These are phyloP conservation scores for Conopomorpha cramerella DNA, from an alignment of 1,140 invertebrate genomes.

Conservation along the genomic window DNA sequence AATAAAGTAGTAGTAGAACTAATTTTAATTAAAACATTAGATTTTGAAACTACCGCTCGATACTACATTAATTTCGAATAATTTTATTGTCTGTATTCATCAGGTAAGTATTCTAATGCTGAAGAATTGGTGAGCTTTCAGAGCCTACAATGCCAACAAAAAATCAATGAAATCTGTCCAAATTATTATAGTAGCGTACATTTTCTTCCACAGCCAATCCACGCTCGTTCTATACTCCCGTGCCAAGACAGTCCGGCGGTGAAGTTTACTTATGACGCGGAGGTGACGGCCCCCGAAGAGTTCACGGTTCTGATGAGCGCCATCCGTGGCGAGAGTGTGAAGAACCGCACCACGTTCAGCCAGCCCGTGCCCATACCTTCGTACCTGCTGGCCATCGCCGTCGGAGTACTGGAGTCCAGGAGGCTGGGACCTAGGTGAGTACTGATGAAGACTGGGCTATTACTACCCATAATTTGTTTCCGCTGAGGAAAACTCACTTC, in stretches of 20 bases:
- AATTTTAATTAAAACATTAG: no score
- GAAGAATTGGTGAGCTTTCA: no score
- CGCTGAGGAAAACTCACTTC: no score
- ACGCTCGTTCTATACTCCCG: slow-evolving; percentile 85
- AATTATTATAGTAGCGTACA: slow-evolving; percentile 2
- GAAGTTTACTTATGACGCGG: slow-evolving; percentile 85
- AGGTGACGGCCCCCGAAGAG: slow-evolving; percentile 75
- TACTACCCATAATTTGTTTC: no score
- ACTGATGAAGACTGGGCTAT: no score
- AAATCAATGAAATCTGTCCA: no score
- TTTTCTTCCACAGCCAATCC: slow-evolving; percentile 72
- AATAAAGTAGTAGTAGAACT: no score
- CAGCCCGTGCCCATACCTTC: slow-evolving; percentile 79
- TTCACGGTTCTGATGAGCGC: slow-evolving; percentile 92
- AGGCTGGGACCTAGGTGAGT: slow-evolving; percentile 73
- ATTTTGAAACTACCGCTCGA: no score
- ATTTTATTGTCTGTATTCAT: no score
- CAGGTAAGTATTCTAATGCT: no score
- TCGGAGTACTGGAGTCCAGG: slow-evolving; percentile 79
- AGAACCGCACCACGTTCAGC: slow-evolving; percentile 63
- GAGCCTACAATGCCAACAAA: no score
- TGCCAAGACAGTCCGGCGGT: slow-evolving; percentile 95
- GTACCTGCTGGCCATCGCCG: slow-evolving; percentile 85
- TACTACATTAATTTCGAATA: no score
- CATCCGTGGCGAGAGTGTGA: slow-evolving; percentile 57